These are phyloP conservation scores for Anhinga anhinga DNA, from an alignment of 2,113 vertebrate genomes.

Conservation along the genomic window DNA sequence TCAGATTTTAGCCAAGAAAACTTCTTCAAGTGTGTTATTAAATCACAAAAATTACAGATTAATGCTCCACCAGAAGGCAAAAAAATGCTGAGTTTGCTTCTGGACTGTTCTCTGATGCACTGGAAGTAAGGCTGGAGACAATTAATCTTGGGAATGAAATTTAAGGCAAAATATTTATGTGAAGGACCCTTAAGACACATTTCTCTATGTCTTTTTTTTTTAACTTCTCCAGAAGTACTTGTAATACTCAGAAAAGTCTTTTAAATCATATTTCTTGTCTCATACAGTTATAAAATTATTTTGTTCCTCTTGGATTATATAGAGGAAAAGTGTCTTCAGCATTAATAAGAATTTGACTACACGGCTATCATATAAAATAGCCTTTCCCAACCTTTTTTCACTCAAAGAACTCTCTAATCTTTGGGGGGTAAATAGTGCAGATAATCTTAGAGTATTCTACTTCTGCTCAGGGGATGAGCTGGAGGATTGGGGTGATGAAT, in stretches of 20 bases:
- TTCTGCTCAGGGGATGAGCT: neutral
- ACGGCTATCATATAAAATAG: neutral
- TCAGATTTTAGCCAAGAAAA: conserved; percentile 54
- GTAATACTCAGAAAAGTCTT: conserved; percentile 19
- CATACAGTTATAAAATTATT: conserved; percentile 5
- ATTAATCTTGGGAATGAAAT: conserved; percentile 43
- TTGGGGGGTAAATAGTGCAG: neutral
- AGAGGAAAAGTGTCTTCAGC: conserved; percentile 11
- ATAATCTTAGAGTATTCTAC: neutral
- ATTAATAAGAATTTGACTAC: neutral
- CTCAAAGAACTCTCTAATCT: neutral
- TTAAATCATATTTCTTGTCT: conserved; percentile 37
- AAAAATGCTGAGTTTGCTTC: conserved; percentile 49
- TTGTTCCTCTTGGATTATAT: neutral
- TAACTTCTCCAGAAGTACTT: conserved; percentile 52
- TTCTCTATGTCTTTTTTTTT: conserved; percentile 28
- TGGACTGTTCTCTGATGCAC: conserved; percentile 14
- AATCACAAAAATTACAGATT: conserved; percentile 61
- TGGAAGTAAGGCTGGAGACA: neutral
- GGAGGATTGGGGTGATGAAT: neutral
- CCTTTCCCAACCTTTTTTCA: neutral
- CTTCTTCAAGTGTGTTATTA: conserved; percentile 33
- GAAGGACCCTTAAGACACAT: conserved; percentile 41
- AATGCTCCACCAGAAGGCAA: conserved; percentile 18
- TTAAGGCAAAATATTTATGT: conserved; percentile 43